Evolutionary conservation across 2,113 vertebrate genomes (phyloP), one percentile per base, ranked within the genome.

Genomic region (Phyllostomus hastatus): DNA sequence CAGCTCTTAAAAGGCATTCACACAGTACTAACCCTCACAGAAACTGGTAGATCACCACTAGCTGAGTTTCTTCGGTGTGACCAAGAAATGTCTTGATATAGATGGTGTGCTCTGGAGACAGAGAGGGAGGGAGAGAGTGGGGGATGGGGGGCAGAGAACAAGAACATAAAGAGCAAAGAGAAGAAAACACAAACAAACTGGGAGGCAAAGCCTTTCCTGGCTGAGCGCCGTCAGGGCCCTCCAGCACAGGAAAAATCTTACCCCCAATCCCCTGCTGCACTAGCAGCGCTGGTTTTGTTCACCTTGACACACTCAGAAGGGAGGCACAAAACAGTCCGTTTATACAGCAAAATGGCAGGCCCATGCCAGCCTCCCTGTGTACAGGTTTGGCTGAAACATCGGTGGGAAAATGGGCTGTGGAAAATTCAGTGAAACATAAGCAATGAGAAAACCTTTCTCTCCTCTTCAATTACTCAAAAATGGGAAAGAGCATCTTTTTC

Each of bases 401-500:
- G 97, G 92, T 96, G 92, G 94, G 94, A 97, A 97, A 97, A 73
- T 90, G 76, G 78, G 97, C 97, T 95, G 69, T 66, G 94, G 97
- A 97, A 97, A 98, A 98, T 97, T 97, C 92, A 96, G 0, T 92
- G 97, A 96, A 98, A 98, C 96, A 94, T 91, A 97, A 95, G 96
- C 97, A 88, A 95, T n/a, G 95, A 97, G 80, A 92, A 98, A 98
- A 97, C 97, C 97, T 98, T 98, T 98, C 97, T 98, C 97, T 98
- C 97, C 97, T 97, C 98, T 98, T 98, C 98, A 98, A 96, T 98
- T 98, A 98, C 97, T 98, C 95, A 97, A 98, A 98, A 98, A 97
- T 92, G 97, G 97, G 95, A 98, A 97, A 97, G 96, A 98, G 95
- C 98, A 98, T 98, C 97, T 84, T 98, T 98, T 98, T 98, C 98